These are phyloP conservation scores for Clostera curtula DNA, from an alignment of 2,888 invertebrate genomes.

Conservation along the genomic window DNA sequence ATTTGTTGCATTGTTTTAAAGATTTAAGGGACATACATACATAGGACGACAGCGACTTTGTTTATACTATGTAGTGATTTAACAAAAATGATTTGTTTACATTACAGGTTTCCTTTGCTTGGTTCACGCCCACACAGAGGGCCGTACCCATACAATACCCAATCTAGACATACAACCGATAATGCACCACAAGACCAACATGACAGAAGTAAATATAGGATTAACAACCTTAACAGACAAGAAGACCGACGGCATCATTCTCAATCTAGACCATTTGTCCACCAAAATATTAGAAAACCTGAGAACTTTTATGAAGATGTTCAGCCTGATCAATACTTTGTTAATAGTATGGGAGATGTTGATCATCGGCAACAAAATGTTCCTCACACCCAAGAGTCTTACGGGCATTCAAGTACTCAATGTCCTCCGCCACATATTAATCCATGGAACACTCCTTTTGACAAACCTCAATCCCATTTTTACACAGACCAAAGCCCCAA, in stretches of 20 bases:
- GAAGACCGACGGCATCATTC: conserved; percentile 32
- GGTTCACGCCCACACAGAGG: conserved; percentile 30
- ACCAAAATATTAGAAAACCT: conserved; percentile 18
- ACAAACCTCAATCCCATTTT: conserved; percentile 21
- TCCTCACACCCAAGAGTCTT: conserved; percentile 17
- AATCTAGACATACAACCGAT: conserved; percentile 22
- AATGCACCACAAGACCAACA: conserved; percentile 24
- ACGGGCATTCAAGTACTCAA: no score
- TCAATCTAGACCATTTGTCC: conserved; percentile 23
- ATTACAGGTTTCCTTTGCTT: conserved; percentile 50
- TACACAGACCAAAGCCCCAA: conserved; percentile 32
- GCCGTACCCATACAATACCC: conserved; percentile 24
- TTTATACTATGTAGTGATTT: conserved; percentile 1
- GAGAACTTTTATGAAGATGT: conserved; percentile 24
- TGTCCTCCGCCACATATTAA: no score
- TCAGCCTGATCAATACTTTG: conserved; percentile 20
- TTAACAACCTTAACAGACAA: conserved; percentile 23
- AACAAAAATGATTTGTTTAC: not conserved
- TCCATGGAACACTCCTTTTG: no score
- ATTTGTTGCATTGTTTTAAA: no score
- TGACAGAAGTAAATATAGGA: conserved; percentile 38
- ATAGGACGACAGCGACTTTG: not conserved
- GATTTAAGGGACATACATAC: no score
- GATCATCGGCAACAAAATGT: conserved; percentile 37
- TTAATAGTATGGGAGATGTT: conserved; percentile 56